Evolutionary conservation across 2,888 invertebrate genomes (phyloP), one percentile per base, ranked within the genome.

Genomic region (Drosophila atripex): DNA sequence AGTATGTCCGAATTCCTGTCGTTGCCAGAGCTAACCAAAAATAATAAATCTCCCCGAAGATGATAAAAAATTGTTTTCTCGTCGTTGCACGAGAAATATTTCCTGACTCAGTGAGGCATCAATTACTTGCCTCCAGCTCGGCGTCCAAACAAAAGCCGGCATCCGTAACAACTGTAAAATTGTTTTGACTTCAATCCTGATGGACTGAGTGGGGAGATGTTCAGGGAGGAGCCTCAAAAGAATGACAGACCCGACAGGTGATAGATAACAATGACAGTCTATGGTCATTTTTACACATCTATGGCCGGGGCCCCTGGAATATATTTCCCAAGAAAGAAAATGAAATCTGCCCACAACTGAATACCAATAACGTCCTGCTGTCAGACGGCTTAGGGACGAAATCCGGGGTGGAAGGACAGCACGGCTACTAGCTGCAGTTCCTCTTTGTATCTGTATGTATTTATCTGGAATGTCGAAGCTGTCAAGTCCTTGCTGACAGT

Each of bases 311-410:
- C 1, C 21, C 35, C 28, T 14, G 23, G 21, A 8, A 16, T 4
- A 54, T 21, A 18, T 21, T 28, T 23, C 47, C 16, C 30, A 30
- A 39, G 41, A 32, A 56, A 41, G 52, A 57, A 72, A 66, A 66
- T 46, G 59, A 65, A 66, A 72, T 66, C 68, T 72, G 55, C 54
- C 71, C 71, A 55, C 72, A 73, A 58, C 73, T 69, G 74, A 61
- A 73, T 61, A 41, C 57, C 61, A 73, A 73, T 74, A 74, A 63
- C 52, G 69, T 61, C 69, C 58, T 58, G 61, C 74, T 73, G 69
- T 73, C 74, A 68, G 43, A 53, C 49, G 58, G 68, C 59, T 59
- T 60, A 55, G 72, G 43, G 38, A 35, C 43, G 18, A n/a, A 8
- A 23, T 14, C n/a, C 21, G 6, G 12, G 16, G 35, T 1, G 16